Evolutionary conservation across 2,113 vertebrate genomes (phyloP).

Genomic region (Zapornia atra): DNA sequence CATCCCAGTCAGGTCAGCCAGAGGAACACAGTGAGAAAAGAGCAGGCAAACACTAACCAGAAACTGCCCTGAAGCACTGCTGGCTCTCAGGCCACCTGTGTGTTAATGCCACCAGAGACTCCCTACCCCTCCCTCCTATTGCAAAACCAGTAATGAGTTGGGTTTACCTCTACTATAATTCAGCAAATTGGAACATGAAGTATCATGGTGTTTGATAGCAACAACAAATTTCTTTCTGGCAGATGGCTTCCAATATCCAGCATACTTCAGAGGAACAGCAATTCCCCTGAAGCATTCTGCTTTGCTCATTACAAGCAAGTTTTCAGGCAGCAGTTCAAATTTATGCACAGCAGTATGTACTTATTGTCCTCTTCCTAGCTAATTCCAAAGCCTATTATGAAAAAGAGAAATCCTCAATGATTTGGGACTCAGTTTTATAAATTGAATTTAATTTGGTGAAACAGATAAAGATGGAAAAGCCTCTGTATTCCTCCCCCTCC

Average conservation of each 20-base stretch:
- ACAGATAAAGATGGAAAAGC: not conserved
- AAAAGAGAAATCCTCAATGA: not conserved
- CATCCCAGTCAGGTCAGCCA: not conserved
- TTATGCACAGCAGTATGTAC: not conserved
- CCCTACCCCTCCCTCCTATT: accelerated
- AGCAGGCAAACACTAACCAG: not conserved
- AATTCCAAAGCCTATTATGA: not conserved
- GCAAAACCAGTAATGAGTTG: not conserved
- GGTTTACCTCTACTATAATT: accelerated
- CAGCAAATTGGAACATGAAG: not conserved
- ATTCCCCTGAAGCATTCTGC: not conserved
- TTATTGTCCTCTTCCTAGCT: not conserved
- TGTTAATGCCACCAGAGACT: not conserved
- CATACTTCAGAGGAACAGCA: not conserved
- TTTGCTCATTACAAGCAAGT: not conserved
- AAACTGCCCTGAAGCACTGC: not conserved
- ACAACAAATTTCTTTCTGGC: not conserved
- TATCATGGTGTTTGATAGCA: accelerated
- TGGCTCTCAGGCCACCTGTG: not conserved
- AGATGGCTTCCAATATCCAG: not conserved
- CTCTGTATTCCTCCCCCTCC: not conserved
- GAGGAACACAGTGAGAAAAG: not conserved
- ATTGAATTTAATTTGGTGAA: not conserved
- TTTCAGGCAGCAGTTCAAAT: not conserved
- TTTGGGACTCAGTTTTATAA: not conserved